Percentiles rank a stretch among this genome's conserved stretches.
These are phyloP conservation scores for Gymnorhina tibicen DNA, from an alignment of 2,113 vertebrate species.

Conservation along the genomic window DNA sequence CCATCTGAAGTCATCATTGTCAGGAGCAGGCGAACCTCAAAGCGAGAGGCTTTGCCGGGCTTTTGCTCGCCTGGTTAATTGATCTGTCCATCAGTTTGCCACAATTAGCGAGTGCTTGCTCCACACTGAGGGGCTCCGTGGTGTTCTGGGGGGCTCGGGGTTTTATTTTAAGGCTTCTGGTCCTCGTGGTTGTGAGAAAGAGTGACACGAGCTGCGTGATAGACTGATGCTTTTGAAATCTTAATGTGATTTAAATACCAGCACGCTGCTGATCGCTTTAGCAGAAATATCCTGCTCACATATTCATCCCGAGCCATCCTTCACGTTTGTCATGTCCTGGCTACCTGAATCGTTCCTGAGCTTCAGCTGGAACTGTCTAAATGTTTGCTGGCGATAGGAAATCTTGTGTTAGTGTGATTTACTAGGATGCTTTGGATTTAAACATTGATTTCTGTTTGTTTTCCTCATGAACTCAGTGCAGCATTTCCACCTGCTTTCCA, in stretches of 20 bases:
- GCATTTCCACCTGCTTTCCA: background rate
- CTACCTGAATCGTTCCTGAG: background rate
- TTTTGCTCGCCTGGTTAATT: background rate
- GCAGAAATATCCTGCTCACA: slow-evolving; percentile 12
- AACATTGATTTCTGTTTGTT: slow-evolving; percentile 35
- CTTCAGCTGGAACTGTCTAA: background rate
- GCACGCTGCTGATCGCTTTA: background rate
- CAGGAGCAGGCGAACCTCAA: background rate
- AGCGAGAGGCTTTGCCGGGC: background rate
- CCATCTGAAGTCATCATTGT: slow-evolving; percentile 18
- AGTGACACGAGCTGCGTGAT: background rate
- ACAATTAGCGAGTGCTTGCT: background rate
- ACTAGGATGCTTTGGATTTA: background rate
- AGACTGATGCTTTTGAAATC: slow-evolving; percentile 20
- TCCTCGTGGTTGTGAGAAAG: background rate
- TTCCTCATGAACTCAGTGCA: background rate
- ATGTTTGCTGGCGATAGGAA: background rate
- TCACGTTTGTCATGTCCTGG: background rate
- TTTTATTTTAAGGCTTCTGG: background rate
- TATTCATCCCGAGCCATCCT: background rate
- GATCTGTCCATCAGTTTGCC: background rate
- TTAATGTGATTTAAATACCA: slow-evolving; percentile 36
- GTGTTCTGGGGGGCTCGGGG: background rate
- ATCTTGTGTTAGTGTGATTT: background rate
- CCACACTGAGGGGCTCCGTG: background rate